Percentiles rank a stretch among this genome's conserved stretches.
These are phyloP conservation scores for Zeugodacus cucurbitae DNA, from an alignment of 1,140 invertebrate genomes.

Conservation along the genomic window DNA sequence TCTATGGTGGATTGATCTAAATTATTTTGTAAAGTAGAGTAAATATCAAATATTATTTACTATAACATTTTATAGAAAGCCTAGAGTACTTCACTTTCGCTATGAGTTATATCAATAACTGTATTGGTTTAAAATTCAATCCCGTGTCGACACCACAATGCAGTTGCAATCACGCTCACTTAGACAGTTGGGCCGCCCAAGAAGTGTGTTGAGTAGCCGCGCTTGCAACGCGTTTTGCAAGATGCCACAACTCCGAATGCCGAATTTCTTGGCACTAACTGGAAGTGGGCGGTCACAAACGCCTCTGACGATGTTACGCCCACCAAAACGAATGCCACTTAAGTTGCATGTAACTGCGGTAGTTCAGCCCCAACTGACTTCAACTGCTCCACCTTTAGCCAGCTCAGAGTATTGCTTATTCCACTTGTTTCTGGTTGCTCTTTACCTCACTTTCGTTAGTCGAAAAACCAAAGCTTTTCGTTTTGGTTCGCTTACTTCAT, in stretches of 20 bases:
- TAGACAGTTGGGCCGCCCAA: neutral
- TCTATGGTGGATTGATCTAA: too few species aligned
- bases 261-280: neutral
- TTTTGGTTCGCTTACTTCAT: neutral
- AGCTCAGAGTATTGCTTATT: neutral
- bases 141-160: too few species aligned
- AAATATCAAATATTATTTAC: too few species aligned
- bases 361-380: neutral
- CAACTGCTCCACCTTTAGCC: neutral
- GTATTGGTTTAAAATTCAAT: too few species aligned
- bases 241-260: neutral
- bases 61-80: too few species aligned
- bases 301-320: neutral
- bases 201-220: neutral
- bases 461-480: neutral
- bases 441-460: neutral
- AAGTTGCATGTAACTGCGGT: neutral
- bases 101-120: too few species aligned
- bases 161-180: neutral
- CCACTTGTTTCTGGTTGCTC: neutral
- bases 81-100: too few species aligned
- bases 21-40: too few species aligned
- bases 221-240: neutral
- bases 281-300: neutral
- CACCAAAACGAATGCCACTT: neutral